phyloP scores from a whole-genome alignment of 2,888 invertebrate genomes.

The Tineola bisselliella region DNA sequence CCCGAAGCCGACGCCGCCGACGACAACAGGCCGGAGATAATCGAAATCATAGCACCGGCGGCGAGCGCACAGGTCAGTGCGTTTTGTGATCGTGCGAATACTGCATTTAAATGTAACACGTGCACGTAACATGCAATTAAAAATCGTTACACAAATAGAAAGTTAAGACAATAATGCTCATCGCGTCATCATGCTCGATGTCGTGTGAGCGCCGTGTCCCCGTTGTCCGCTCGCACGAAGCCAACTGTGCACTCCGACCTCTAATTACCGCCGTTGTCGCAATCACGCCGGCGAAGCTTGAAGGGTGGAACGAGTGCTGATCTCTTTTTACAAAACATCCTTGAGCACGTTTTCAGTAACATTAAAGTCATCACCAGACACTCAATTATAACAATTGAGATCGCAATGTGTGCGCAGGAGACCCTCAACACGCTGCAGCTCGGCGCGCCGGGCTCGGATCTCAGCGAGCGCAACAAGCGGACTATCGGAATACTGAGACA shows the following conservation, averaged over 20 bases:
- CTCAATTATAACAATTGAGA: no score
- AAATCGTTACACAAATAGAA: neutral
- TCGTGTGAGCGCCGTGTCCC: neutral
- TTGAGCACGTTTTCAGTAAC: no score
- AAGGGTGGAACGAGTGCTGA: neutral
- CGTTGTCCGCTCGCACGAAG: neutral
- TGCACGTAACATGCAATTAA: neutral
- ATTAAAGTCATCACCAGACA: no score
- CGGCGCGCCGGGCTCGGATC: conserved; percentile 71
- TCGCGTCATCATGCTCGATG: neutral
- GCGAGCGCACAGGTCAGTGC: conserved; percentile 51
- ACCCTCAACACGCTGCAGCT: conserved; percentile 73
- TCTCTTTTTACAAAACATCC: no score
- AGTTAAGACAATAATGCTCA: no score
- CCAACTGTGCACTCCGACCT: neutral
- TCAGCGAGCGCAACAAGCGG: conserved; percentile 77
- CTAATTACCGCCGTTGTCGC: no score
- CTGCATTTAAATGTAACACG: no score
- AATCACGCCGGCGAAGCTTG: no score
- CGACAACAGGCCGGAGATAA: conserved; percentile 55
- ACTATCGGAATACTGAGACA: conserved; percentile 80
- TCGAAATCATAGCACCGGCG: conserved; percentile 63
- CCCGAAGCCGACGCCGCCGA: conserved; percentile 29
- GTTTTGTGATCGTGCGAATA: no score
- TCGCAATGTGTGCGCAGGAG: conserved; percentile 63